phyloP scores from a whole-genome alignment of 2,113 vertebrate species.

The Chlorodrepanis virens region DNA sequence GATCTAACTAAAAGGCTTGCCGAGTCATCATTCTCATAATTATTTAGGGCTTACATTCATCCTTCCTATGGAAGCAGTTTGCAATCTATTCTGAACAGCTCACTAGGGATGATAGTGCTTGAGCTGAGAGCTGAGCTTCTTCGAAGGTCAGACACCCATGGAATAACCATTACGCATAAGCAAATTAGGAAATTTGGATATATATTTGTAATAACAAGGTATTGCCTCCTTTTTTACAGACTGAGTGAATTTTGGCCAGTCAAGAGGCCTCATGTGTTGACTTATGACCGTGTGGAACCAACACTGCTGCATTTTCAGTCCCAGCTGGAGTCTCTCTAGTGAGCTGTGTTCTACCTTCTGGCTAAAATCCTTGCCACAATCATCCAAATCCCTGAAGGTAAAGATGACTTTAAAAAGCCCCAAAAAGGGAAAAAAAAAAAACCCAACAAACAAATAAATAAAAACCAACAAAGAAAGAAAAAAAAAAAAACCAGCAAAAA shows the following conservation, averaged over 20 bases:
- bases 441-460: too few relatives aligned
- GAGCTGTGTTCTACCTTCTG: conserved; percentile 35
- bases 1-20: conserved; percentile 34
- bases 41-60: conserved; percentile 49
- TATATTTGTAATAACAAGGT: neutral
- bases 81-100: conserved; percentile 24
- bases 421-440: neutral
- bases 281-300: neutral
- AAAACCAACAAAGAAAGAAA: too few relatives aligned
- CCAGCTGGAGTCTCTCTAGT: conserved; percentile 29
- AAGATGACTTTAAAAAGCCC: neutral
- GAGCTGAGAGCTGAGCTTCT: neutral
- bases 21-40: conserved; percentile 45
- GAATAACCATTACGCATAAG: neutral
- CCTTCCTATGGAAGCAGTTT: conserved; percentile 35
- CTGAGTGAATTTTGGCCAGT: neutral
- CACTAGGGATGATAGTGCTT: neutral
- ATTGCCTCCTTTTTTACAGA: neutral
- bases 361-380: conserved; percentile 12
- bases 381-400: conserved; percentile 23
- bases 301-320: neutral
- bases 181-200: neutral
- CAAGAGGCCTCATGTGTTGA: neutral
- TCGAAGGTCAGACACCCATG: neutral
- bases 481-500: neutral